These are phyloP conservation scores for Sitobion miscanthi DNA, from an alignment of 1,140 invertebrate species.

Conservation along the genomic window DNA sequence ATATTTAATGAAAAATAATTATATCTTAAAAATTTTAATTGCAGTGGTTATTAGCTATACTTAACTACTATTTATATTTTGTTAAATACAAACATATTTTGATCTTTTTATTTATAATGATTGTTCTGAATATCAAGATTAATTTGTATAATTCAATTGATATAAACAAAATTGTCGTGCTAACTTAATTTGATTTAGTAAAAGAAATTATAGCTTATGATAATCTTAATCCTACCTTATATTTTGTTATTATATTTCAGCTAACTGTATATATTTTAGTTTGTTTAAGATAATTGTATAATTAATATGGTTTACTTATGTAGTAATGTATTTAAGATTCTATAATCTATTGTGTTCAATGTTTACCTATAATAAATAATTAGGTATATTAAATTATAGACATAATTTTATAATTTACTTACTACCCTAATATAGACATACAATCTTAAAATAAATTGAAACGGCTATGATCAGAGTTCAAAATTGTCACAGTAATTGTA, in stretches of 20 bases:
- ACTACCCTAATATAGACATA: neutral
- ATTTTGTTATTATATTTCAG: neutral
- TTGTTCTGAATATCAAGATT: neutral
- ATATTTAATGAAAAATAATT: neutral
- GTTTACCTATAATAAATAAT: neutral
- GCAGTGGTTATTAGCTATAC: no score
- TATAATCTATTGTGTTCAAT: neutral
- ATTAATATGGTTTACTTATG: no score
- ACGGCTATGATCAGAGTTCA: neutral
- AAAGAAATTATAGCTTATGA: neutral
- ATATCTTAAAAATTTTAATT: neutral
- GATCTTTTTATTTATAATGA: neutral
- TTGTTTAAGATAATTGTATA: no score
- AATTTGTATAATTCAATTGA: neutral
- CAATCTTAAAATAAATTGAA: neutral
- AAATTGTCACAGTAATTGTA: neutral
- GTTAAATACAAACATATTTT: neutral
- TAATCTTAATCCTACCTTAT: neutral
- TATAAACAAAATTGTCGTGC: neutral
- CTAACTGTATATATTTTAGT: no score
- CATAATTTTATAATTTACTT: neutral
- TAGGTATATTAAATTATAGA: neutral
- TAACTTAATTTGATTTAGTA: neutral
- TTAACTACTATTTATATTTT: no score
- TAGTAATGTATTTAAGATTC: neutral